Evolutionary conservation across 2,888 invertebrate genomes (phyloP).

Genomic region (Drosophila emarginata): DNA sequence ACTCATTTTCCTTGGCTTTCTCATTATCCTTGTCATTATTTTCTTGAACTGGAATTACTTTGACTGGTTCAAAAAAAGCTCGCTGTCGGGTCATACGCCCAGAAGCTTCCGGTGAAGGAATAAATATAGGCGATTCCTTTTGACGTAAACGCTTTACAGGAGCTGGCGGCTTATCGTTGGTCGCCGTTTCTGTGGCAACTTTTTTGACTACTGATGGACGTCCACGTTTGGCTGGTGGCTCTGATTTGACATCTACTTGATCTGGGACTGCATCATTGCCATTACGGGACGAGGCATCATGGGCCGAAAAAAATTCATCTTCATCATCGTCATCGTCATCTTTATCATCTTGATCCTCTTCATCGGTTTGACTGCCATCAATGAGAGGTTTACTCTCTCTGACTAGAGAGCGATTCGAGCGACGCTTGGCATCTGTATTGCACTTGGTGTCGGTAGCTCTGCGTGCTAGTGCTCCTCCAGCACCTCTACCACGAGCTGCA

Average conservation of each 20-base stretch:
- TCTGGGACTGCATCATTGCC: conserved; percentile 34
- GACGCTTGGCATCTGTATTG: conserved; percentile 75
- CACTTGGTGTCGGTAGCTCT: conserved; percentile 41
- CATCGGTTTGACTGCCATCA: conserved; percentile 47
- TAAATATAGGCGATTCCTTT: conserved; percentile 81
- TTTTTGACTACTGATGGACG: conserved; percentile 51
- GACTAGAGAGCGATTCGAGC: conserved; percentile 74
- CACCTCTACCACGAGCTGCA: conserved; percentile 73
- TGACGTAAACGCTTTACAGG: conserved; percentile 78
- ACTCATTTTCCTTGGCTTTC: conserved; percentile 12
- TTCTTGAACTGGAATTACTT: conserved; percentile 68
- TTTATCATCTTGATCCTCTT: conserved; percentile 35
- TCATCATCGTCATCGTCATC: conserved; percentile 55
- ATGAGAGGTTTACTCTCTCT: conserved; percentile 60
- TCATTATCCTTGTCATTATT: conserved; percentile 8
- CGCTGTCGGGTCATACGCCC: conserved; percentile 81
- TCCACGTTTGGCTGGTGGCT: conserved; percentile 59
- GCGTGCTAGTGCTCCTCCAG: background rate
- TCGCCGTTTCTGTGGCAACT: conserved; percentile 24
- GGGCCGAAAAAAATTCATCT: conserved; percentile 70
- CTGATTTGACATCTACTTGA: conserved; percentile 9
- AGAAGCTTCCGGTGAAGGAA: conserved; percentile 80
- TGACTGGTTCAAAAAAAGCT: conserved; percentile 82
- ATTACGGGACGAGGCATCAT: conserved; percentile 68
- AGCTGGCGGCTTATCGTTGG: conserved; percentile 52